Conservation (phyloP, 2,888 invertebrate species). For the Mantis religiosa region DNA sequence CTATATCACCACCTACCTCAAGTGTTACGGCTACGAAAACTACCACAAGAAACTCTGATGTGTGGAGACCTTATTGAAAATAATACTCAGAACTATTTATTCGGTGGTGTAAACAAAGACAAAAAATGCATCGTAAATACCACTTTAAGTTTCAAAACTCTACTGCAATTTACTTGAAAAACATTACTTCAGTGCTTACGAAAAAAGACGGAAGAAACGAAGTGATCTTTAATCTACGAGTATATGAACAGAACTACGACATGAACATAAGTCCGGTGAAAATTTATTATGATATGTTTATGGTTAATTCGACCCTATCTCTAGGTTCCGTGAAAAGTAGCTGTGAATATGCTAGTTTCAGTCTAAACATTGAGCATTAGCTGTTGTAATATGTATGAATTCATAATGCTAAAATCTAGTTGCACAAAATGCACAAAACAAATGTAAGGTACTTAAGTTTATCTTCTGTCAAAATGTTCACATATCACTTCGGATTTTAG, state of each 20-base stretch:
- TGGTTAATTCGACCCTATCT: not conserved
- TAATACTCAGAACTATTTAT: not conserved
- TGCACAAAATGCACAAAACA: not conserved
- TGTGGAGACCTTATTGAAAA: slow-evolving; percentile 70
- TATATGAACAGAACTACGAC: not conserved
- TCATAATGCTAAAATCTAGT: not conserved
- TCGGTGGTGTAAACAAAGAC: not conserved
- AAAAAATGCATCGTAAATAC: not conserved
- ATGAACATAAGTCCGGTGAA: not conserved
- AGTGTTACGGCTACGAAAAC: slow-evolving; percentile 42
- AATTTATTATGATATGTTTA: not conserved
- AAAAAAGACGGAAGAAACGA: not conserved
- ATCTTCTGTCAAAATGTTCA: not conserved
- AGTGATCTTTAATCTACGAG: not conserved
- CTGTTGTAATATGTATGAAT: not conserved
- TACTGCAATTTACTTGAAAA: not conserved
- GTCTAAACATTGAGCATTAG: not conserved
- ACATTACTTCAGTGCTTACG: not conserved
- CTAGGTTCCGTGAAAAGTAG: not conserved
- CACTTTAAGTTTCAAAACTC: not conserved
- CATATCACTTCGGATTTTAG: not conserved
- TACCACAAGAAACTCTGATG: slow-evolving; percentile 57
- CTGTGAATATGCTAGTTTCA: not conserved
- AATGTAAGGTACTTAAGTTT: not conserved
- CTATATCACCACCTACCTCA: not conserved